These are phyloP conservation scores for Dolichomitus sp. DNA, from an alignment of 2,888 invertebrate genomes.

Conservation along the genomic window DNA sequence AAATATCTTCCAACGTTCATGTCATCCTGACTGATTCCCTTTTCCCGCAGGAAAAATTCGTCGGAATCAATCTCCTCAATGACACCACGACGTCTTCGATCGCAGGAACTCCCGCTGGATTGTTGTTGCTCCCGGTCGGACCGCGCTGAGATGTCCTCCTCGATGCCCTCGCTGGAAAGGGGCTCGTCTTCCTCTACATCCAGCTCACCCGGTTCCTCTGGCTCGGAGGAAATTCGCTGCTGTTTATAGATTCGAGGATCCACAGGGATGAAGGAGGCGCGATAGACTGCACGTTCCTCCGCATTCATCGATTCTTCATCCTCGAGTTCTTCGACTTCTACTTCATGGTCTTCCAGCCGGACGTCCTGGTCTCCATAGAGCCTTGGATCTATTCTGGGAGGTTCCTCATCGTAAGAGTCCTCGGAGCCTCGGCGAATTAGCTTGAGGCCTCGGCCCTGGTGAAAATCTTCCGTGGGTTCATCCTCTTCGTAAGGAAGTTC, in stretches of 20 bases:
- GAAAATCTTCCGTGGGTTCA: slow-evolving; percentile 60
- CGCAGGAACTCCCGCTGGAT: slow-evolving; percentile 89
- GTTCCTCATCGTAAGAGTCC: slow-evolving; percentile 71
- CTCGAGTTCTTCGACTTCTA: slow-evolving; percentile 44
- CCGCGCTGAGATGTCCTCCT: slow-evolving; percentile 77
- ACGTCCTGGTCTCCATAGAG: slow-evolving; percentile 74
- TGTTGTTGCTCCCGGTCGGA: slow-evolving; percentile 87
- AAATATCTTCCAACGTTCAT: slow-evolving; percentile 93
- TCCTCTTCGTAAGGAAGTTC: slow-evolving; percentile 60
- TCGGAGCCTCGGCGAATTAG: slow-evolving; percentile 62
- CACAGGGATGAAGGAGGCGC: slow-evolving; percentile 64
- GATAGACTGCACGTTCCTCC: slow-evolving; percentile 58
- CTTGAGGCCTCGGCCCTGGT: slow-evolving; percentile 64
- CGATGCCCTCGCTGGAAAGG: slow-evolving; percentile 74
- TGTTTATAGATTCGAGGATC: slow-evolving; percentile 65
- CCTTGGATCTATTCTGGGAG: slow-evolving; percentile 75
- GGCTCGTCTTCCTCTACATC: slow-evolving; percentile 70
- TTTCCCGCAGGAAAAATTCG: slow-evolving; percentile 94
- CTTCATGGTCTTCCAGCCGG: slow-evolving; percentile 38
- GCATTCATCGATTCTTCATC: slow-evolving; percentile 53
- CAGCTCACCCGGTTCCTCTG: slow-evolving; percentile 42
- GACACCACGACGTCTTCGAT: slow-evolving; percentile 88
- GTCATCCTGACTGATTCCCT: slow-evolving; percentile 94
- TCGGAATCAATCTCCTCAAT: slow-evolving; percentile 95
- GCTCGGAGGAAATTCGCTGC: slow-evolving; percentile 38